These are phyloP conservation scores for Chydorus sphaericus DNA, from an alignment of 2,888 invertebrate genomes.

Conservation along the genomic window DNA sequence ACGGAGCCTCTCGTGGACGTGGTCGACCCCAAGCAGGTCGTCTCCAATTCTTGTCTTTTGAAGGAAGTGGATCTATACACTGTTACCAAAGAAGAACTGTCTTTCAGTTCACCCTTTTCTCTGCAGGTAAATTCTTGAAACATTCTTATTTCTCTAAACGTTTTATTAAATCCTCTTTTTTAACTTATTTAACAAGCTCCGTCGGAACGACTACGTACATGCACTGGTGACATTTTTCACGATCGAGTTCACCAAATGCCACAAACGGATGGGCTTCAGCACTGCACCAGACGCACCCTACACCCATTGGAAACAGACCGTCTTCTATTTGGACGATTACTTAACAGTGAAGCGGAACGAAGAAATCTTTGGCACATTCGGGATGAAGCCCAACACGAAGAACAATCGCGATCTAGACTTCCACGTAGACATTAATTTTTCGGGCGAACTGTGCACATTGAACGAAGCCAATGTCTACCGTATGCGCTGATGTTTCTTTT, in stretches of 20 bases:
- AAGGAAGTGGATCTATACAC: conserved; percentile 98
- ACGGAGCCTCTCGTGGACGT: conserved; percentile 97
- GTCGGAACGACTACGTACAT: conserved; percentile 91
- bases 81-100: conserved; percentile 85
- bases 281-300: conserved; percentile 95
- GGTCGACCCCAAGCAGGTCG: conserved; percentile 96
- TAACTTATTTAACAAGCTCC: conserved; percentile 19
- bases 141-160: conserved; percentile 13
- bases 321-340: conserved; percentile 94
- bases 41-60: conserved; percentile 82
- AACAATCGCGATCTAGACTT: conserved; percentile 97
- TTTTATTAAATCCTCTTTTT: not conserved
- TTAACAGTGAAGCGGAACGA: conserved; percentile 94
- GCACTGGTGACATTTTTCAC: conserved; percentile 98
- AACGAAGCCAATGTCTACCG: conserved; percentile 73
- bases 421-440: conserved; percentile 78
- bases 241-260: conserved; percentile 98
- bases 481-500: conserved; percentile 90
- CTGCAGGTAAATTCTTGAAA: conserved; percentile 35
- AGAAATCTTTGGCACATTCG: conserved; percentile 78
- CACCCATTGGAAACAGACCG: conserved; percentile 99
- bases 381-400: conserved; percentile 87
- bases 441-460: conserved; percentile 72
- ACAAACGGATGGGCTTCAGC: conserved; percentile 95
- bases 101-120: conserved; percentile 76